These are phyloP conservation scores for Napeogenes inachia DNA, from an alignment of 2,888 invertebrate species.

Conservation along the genomic window DNA sequence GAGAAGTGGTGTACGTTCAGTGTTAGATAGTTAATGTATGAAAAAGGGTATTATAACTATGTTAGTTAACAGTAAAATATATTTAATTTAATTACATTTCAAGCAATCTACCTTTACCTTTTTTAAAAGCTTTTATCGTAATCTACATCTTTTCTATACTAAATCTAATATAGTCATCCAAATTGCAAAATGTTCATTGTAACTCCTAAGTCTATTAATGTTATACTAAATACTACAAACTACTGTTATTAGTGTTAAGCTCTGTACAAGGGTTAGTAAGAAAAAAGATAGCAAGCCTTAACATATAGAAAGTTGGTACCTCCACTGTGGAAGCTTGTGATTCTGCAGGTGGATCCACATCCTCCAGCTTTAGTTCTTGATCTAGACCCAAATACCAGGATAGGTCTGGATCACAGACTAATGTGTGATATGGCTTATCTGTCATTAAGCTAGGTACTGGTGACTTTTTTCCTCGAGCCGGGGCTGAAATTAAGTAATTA, in stretches of 20 bases:
- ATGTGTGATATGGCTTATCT: constrained; percentile 52
- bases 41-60: not conserved
- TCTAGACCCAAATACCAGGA: constrained; percentile 73
- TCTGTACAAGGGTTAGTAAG: constrained; percentile 2
- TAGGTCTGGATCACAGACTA: constrained; percentile 59
- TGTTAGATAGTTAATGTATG: not conserved
- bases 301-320: constrained; percentile 37
- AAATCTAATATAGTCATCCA: no score
- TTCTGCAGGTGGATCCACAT: constrained; percentile 58
- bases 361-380: constrained; percentile 69
- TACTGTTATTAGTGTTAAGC: constrained; percentile 2
- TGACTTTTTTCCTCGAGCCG: constrained; percentile 50
- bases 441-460: constrained; percentile 58
- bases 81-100: not conserved
- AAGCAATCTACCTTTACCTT: no score
- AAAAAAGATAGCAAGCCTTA: constrained; percentile 1
- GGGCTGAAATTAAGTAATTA: constrained; percentile 26
- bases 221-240: not conserved
- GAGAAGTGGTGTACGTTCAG: not conserved
- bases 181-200: no score
- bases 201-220: not conserved
- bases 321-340: constrained; percentile 55
- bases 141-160: no score
- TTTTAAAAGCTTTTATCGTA: no score
- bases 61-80: not conserved